Evolutionary conservation across 2,888 invertebrate species (phyloP).

Genomic region (Drosophila trichaetosa): DNA sequence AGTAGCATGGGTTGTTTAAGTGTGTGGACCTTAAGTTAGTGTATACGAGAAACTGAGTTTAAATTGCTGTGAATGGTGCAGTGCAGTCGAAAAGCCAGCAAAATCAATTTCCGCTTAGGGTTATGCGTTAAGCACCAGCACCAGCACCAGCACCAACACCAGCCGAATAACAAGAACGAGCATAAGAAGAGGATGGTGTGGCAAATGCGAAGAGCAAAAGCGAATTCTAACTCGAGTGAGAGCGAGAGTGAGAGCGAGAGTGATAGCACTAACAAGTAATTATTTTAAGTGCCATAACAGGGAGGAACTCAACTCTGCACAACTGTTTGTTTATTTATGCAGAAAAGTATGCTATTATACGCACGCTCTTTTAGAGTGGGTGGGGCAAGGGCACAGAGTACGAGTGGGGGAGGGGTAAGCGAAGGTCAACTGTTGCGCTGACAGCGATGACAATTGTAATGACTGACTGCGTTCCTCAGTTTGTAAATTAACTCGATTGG

Average conservation of each 20-base stretch:
- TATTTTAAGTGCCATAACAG: conserved; percentile 64
- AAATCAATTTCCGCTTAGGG: conserved; percentile 73
- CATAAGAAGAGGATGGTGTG: conserved; percentile 5
- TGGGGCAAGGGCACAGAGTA: not conserved
- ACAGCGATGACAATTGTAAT: conserved; percentile 51
- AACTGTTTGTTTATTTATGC: conserved; percentile 34
- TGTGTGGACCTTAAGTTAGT: not conserved
- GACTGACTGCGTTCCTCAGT: conserved; percentile 18
- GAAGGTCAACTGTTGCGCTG: conserved; percentile 51
- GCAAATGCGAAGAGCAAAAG: conserved; percentile 14
- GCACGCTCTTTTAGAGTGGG: conserved; percentile 45
- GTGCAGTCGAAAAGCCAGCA: conserved; percentile 62
- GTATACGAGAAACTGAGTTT: conserved; percentile 13
- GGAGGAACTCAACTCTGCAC: not conserved
- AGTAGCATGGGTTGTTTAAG: not conserved
- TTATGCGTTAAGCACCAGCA: conserved; percentile 39
- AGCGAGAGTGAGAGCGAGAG: conserved; percentile 20
- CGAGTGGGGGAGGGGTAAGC: not conserved
- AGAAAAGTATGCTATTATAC: conserved; percentile 66
- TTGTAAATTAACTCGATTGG: conserved; percentile 69
- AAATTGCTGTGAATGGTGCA: conserved; percentile 33
- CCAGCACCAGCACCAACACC: not conserved
- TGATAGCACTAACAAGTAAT: conserved; percentile 38
- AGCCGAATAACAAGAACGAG: conserved; percentile 1
- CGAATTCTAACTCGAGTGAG: conserved; percentile 6